Evolutionary conservation across 2,113 vertebrate genomes (phyloP).

Genomic region (Rostratula benghalensis): DNA sequence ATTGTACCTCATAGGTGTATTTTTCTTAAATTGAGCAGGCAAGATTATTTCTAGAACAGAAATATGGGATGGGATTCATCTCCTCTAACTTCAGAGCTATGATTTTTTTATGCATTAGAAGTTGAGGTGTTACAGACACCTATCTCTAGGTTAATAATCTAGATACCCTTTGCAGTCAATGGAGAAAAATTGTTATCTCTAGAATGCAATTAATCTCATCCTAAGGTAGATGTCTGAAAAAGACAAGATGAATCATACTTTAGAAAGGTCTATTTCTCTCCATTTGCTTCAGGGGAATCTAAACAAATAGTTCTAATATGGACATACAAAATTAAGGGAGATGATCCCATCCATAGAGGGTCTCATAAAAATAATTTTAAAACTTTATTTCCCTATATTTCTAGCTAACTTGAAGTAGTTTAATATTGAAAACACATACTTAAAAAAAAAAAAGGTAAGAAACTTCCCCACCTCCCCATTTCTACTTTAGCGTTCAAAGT

Average conservation of each 20-base stretch:
- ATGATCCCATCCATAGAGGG: neutral
- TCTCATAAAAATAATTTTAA: neutral
- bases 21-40: neutral
- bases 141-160: neutral
- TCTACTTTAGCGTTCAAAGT: neutral
- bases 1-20: neutral
- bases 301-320: neutral
- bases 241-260: neutral
- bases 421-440: neutral
- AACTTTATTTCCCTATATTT: neutral
- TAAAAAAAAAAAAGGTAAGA: rapidly evolving
- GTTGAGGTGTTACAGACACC: neutral
- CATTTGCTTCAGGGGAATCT: neutral
- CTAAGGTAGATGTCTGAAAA: neutral
- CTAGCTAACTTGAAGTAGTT: neutral
- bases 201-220: neutral
- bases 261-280: neutral
- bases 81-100: neutral
- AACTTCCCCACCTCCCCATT: rapidly evolving
- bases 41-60: neutral
- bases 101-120: neutral
- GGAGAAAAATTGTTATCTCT: neutral
- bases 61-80: neutral
- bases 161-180: neutral
- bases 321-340: neutral